Evolutionary conservation across 2,113 vertebrate genomes (phyloP).

Genomic region (Odobenus rosmarus): DNA sequence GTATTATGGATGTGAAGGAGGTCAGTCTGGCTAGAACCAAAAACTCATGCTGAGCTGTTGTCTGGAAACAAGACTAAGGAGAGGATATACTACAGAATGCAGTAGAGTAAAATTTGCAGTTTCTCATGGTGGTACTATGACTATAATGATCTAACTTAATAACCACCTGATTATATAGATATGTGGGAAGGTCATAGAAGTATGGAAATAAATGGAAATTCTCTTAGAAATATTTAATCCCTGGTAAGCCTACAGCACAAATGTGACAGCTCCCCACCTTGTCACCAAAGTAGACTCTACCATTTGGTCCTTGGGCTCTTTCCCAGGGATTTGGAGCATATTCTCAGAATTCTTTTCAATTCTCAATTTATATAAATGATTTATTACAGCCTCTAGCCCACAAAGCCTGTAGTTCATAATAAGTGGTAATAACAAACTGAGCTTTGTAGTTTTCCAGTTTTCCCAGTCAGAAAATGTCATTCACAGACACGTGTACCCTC

Average conservation of each 20-base stretch:
- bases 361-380: neutral
- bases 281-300: neutral
- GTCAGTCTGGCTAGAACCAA: neutral
- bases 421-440: neutral
- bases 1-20: neutral
- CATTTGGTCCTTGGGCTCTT: neutral
- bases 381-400: neutral
- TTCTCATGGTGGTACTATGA: neutral
- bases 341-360: neutral
- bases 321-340: neutral
- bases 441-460: neutral
- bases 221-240: neutral
- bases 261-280: too few relatives aligned
- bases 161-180: neutral
- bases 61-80: neutral
- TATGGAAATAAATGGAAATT: neutral
- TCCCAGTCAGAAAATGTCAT: neutral
- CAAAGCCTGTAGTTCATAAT: neutral
- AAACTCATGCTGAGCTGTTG: neutral
- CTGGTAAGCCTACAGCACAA: neutral
- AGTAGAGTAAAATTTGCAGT: neutral
- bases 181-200: neutral
- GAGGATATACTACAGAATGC: neutral
- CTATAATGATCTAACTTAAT: neutral
- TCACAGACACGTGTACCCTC: neutral